phyloP scores from a whole-genome alignment of 1,140 invertebrate species.

The Atta texana region DNA sequence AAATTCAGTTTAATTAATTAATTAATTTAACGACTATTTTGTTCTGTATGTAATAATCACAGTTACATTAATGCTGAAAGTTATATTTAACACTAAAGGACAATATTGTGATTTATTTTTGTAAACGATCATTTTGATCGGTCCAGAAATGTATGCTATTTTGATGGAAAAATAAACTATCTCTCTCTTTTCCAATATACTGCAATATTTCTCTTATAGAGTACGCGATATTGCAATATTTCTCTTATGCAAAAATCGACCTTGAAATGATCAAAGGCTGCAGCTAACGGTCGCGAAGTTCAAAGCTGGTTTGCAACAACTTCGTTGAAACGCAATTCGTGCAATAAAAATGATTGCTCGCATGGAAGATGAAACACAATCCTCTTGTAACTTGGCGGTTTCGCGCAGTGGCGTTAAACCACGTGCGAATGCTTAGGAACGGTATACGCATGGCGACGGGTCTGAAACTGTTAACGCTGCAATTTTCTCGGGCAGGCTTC shows the following conservation, averaged over 20 bases:
- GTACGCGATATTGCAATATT: not conserved
- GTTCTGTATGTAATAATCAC: not conserved
- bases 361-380: conserved; percentile 4
- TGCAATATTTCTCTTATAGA: not conserved
- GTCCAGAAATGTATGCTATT: not conserved
- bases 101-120: not conserved
- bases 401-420: conserved; percentile 45
- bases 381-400: conserved; percentile 32
- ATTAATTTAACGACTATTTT: no score
- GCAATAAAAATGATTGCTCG: conserved; percentile 46
- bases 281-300: not conserved
- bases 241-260: not conserved
- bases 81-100: not conserved
- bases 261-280: not conserved
- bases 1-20: no score
- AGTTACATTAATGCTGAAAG: not conserved
- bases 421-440: conserved; percentile 52
- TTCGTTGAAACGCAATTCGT: not conserved
- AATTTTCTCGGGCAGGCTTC: conserved; percentile 58
- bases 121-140: not conserved
- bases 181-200: not conserved
- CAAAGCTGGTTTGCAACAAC: not conserved
- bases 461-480: conserved; percentile 61
- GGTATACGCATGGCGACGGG: not conserved
- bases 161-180: not conserved